Conservation (phyloP, 37 sponge, comb jelly and placozoan species). For the Agelas oroides region DNA sequence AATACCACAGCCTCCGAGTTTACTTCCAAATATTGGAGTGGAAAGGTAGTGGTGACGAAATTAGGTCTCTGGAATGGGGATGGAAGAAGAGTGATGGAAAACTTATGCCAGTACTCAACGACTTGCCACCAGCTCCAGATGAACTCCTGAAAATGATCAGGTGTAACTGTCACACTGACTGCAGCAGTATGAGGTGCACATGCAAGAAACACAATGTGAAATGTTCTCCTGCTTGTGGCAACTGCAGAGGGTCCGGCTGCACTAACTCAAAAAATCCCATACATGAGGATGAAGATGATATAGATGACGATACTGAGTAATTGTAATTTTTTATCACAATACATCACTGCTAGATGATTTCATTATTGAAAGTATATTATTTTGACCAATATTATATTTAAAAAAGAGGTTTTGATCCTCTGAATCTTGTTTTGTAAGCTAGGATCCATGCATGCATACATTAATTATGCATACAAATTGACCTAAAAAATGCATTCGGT, state of each 20-base stretch:
- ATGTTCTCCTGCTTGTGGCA: slow-evolving; percentile 36
- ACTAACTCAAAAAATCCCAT: background rate
- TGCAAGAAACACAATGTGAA: slow-evolving; percentile 35
- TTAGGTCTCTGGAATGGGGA: slow-evolving; percentile 1
- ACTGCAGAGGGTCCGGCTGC: slow-evolving; percentile 31
- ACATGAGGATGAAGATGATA: too few relatives aligned
- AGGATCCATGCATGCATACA: too few relatives aligned
- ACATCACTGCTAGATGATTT: too few relatives aligned
- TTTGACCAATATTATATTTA: too few relatives aligned
- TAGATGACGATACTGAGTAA: too few relatives aligned
- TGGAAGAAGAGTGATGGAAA: slow-evolving; percentile 24
- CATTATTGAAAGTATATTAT: too few relatives aligned
- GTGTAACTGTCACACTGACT: slow-evolving; percentile 28
- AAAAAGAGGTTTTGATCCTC: too few relatives aligned
- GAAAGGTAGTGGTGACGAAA: slow-evolving; percentile 2
- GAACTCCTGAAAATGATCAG: slow-evolving; percentile 16
- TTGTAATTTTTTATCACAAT: too few relatives aligned
- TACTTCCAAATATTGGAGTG: slow-evolving; percentile 30
- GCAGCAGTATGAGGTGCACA: slow-evolving; percentile 38
- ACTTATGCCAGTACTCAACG: slow-evolving; percentile 27
- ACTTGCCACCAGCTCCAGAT: slow-evolving; percentile 42
- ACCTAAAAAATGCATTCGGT: background rate
- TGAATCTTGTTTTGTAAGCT: too few relatives aligned
- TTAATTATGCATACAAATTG: too few relatives aligned
- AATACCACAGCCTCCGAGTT: slow-evolving; percentile 16